A percentile compares a stretch with the other conserved stretches of the same genome.
These are phyloP conservation scores for Heliconius ismenius DNA, from an alignment of 2,888 invertebrate genomes.

Conservation along the genomic window DNA sequence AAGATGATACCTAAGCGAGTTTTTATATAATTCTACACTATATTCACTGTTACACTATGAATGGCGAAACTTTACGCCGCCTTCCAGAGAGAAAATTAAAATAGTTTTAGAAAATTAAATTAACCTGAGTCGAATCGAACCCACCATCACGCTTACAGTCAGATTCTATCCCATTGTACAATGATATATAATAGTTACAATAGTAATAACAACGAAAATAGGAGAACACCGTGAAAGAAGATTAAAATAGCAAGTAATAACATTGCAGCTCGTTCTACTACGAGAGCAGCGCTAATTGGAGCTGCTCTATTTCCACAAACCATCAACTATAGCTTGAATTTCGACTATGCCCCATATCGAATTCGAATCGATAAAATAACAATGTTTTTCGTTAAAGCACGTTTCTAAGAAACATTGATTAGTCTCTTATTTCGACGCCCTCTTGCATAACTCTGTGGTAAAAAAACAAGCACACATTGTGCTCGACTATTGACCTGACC, in stretches of 20 bases:
- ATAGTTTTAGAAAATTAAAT: too few species aligned
- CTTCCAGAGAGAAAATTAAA: too few species aligned
- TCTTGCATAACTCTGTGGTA: constrained; percentile 68
- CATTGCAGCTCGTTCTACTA: constrained; percentile 21
- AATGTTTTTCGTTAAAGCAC: constrained; percentile 77
- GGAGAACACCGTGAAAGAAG: background rate
- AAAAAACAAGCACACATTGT: constrained; percentile 56
- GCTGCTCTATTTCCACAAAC: constrained; percentile 47
- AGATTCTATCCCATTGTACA: background rate
- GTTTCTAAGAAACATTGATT: constrained; percentile 71
- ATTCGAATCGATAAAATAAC: constrained; percentile 70
- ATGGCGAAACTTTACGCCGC: too few species aligned
- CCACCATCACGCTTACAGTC: background rate
- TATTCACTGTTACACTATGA: too few species aligned
- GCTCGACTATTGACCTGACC: constrained; percentile 67
- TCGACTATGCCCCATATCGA: constrained; percentile 70
- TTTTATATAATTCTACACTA: too few species aligned
- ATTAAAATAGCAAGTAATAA: constrained; percentile 27
- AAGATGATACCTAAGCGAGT: too few species aligned
- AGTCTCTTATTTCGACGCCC: constrained; percentile 67
- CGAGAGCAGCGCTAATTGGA: constrained; percentile 47
- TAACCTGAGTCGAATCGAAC: background rate
- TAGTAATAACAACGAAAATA: background rate
- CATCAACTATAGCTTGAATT: constrained; percentile 65
- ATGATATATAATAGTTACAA: background rate